Evolutionary conservation across 2,797 vertebrate genomes (phyloP), one percentile per base, ranked within the genome.

Genomic region (Semaprochilodus insignis): DNA sequence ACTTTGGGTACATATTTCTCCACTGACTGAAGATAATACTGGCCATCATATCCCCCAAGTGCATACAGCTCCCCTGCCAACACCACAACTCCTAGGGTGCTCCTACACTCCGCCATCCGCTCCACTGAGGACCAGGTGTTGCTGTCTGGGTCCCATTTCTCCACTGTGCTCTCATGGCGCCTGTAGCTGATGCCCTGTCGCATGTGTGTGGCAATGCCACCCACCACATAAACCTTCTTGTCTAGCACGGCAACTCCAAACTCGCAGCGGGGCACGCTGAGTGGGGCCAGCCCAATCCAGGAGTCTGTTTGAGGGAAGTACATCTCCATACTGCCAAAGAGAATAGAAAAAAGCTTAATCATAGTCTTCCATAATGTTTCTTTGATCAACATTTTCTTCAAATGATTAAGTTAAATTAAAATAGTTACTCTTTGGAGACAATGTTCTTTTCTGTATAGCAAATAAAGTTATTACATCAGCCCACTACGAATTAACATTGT

Each of bases 301-400:
- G 98, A 97, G 91, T 99, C 97, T 1, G 96, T 99, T 91, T 99
- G 97, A 59, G 98, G 98, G 87, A 99, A 99, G 86, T 98, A 99
- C 98, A 99, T 99, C 92, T 99, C 98, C 94, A 97, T 97, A 84
- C 98, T 99, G 93, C 25, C 48, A 71, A 51, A 85, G 8, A 74
- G 25, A 74, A 67, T 25, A 63, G 74, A 23, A 85, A 19, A 74
- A 77, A 65, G 13, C 13, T 13, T 27, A 27, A 3, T 62, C 25
- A 27, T 3, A 57, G 54, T 3, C 54, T 59, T 19, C 16, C 6
- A 1, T 59, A n/a, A 5, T n/a, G 19, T 23, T 8, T 10, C 3
- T 21, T 23, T 21, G 6, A 23, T 59, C 6, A 23, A 59, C 21
- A 59, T 59, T 59, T 59, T n/a, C 6, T 59, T 59, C 3, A n/a